Base-by-base conservation (phyloP, 2,888 invertebrate genomes). In the Andrena minutula region DNA sequence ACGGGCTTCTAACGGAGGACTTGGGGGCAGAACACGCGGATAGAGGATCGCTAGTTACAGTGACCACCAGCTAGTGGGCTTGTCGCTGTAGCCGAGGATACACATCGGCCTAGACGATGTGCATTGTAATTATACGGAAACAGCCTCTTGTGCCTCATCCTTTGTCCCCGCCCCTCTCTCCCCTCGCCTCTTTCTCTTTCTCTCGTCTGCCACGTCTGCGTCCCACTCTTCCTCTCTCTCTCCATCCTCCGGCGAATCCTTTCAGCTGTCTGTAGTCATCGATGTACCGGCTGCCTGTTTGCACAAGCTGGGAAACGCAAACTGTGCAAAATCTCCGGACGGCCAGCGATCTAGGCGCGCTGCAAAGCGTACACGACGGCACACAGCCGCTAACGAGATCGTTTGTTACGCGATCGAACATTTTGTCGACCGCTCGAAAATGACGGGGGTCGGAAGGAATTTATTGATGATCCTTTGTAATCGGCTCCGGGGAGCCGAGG, bases 61-160 rank as follows among this genome's bases (percentile, higher is more conserved):
- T 71, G 79, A 71, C 72, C 66, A 63, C 47, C 71, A 68, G 83
- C 81, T 83, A 82, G 82, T 86, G 88, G 82, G 87, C 88, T 89
- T 89, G 92, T 90, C 90, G 87, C 87, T 71, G 79, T 81, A 85
- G 85, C 87, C 77, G 76, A 79, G 89, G 81, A 87, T 88, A 85
- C 85, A 85, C 79, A 84, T 76, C 79, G 86, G 72, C 68, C 85
- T 82, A 85, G 85, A 89, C 90, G 88, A 90, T 90, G 90, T 90
- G 87, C 87, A 89, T 90, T 88, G 89, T 90, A 90, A 92, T 92
- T 92, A 91, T 86, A 90, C 82, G 78, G 82, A 79, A 83, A 86
- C 87, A 79, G 78, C 68, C 69, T 76, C 81, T 77, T 81, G 28
- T 78, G 76, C 64, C 73, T 77, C 75, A 71, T 79, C 84, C 84